Percentiles rank a stretch among this genome's conserved stretches.
These are phyloP conservation scores for Canis aureus DNA, from an alignment of 2,113 vertebrate species.

Conservation along the genomic window DNA sequence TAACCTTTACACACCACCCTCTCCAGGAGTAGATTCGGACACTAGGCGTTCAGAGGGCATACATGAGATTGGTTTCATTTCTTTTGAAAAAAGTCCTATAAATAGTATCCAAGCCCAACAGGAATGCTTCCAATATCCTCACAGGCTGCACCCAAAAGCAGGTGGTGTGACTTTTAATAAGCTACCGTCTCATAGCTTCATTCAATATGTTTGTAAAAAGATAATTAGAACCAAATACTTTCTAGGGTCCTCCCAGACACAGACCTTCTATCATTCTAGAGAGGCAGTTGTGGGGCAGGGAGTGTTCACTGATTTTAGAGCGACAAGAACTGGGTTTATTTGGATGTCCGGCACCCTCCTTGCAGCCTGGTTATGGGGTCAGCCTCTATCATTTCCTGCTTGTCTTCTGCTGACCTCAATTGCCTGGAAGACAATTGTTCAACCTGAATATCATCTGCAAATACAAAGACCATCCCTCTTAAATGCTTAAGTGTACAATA, in stretches of 20 bases:
- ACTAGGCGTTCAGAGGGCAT: not conserved
- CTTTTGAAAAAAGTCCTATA: not conserved
- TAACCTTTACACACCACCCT: not conserved
- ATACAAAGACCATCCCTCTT: not conserved
- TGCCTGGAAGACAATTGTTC: not conserved
- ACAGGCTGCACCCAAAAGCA: not conserved
- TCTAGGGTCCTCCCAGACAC: not conserved
- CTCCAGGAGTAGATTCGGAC: not conserved
- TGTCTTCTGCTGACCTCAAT: not conserved
- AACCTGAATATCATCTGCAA: not conserved
- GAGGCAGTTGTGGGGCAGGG: not conserved
- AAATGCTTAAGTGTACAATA: not conserved
- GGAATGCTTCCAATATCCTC: not conserved
- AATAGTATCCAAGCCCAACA: not conserved
- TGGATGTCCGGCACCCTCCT: not conserved
- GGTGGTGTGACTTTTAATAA: constrained; percentile 41
- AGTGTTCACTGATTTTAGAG: not conserved
- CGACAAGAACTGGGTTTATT: not conserved
- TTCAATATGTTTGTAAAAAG: constrained; percentile 42
- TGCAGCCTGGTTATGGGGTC: not conserved
- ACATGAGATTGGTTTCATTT: not conserved
- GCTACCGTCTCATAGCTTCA: constrained; percentile 5
- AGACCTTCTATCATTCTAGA: not conserved
- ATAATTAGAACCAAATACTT: constrained; percentile 51
- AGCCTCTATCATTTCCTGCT: not conserved